Percentiles rank a stretch among this genome's conserved stretches.
phyloP scores from a whole-genome alignment of 2,113 vertebrate genomes.

The Apistogramma diplotaenia region DNA sequence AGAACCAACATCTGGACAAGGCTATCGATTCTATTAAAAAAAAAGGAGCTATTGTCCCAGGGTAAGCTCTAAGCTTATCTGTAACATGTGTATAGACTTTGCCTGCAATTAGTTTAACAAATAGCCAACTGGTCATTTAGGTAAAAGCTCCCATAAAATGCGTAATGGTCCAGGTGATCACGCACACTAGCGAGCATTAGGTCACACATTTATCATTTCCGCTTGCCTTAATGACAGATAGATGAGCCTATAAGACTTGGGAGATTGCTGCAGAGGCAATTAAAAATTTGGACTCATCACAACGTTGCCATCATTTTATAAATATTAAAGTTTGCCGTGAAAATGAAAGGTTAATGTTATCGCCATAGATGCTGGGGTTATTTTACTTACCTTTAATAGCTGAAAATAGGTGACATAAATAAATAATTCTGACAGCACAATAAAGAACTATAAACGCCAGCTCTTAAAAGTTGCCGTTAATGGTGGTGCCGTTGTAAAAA shows the following conservation, averaged over 20 bases:
- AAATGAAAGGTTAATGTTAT: conserved; percentile 31
- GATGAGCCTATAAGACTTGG: conserved; percentile 44
- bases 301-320: conserved; percentile 29
- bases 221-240: conserved; percentile 53
- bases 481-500: background rate
- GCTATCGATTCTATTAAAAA: background rate
- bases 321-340: conserved; percentile 21
- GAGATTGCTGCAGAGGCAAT: conserved; percentile 43
- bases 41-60: conserved; percentile 3
- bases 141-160: conserved; percentile 46
- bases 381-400: conserved; percentile 35
- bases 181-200: conserved; percentile 40
- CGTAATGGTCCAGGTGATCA: conserved; percentile 53
- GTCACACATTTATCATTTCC: conserved; percentile 45
- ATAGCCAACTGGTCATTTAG: conserved; percentile 53
- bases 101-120: conserved; percentile 56
- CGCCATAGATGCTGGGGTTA: background rate
- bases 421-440: conserved; percentile 11
- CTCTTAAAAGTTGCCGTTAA: conserved; percentile 33
- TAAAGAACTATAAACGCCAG: conserved; percentile 11
- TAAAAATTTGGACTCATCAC: conserved; percentile 40
- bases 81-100: conserved; percentile 17
- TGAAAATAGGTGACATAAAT: background rate
- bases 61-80: conserved; percentile 35
- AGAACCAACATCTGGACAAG: background rate